A percentile compares a stretch with the other conserved stretches of the same genome.
These are phyloP conservation scores for Drosophila atripex DNA, from an alignment of 2,888 invertebrate genomes.

Conservation along the genomic window DNA sequence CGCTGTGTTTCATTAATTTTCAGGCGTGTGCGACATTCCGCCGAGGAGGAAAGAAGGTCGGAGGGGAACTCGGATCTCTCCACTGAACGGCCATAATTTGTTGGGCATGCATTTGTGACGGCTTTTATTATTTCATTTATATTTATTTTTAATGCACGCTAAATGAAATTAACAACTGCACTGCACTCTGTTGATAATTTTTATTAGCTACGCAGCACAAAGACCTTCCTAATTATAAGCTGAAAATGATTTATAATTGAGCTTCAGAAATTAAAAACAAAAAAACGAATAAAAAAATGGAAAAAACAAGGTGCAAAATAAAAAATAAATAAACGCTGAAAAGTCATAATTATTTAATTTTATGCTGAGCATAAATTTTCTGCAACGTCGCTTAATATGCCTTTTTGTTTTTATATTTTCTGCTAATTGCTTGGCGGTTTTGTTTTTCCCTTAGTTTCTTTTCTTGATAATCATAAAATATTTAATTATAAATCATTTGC, in stretches of 20 bases:
- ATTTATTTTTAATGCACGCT: constrained; percentile 41
- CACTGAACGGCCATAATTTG: constrained; percentile 47
- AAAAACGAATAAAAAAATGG: background rate
- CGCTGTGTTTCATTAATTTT: constrained; percentile 47
- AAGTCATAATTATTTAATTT: constrained; percentile 48
- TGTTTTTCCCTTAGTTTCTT: constrained; percentile 14
- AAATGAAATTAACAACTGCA: constrained; percentile 62
- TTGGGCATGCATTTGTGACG: constrained; percentile 41
- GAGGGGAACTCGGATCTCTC: constrained; percentile 4
- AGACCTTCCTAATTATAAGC: constrained; percentile 57
- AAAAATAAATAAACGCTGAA: constrained; percentile 12
- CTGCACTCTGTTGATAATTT: constrained; percentile 51
- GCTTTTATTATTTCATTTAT: constrained; percentile 27
- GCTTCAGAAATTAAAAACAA: constrained; percentile 3
- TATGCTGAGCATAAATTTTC: constrained; percentile 59
- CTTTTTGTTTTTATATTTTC: constrained; percentile 48
- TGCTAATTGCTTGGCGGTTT: constrained; percentile 44
- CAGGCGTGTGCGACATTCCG: constrained; percentile 52
- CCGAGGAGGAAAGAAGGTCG: background rate
- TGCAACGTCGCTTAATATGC: constrained; percentile 50
- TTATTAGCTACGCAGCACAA: constrained; percentile 54
- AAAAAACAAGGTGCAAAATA: constrained; percentile 17
- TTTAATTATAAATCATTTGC: constrained; percentile 77
- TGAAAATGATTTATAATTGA: constrained; percentile 62
- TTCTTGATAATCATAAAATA: constrained; percentile 70